Evolutionary conservation across 2,888 invertebrate genomes (phyloP).

Genomic region (Cabera pusaria): DNA sequence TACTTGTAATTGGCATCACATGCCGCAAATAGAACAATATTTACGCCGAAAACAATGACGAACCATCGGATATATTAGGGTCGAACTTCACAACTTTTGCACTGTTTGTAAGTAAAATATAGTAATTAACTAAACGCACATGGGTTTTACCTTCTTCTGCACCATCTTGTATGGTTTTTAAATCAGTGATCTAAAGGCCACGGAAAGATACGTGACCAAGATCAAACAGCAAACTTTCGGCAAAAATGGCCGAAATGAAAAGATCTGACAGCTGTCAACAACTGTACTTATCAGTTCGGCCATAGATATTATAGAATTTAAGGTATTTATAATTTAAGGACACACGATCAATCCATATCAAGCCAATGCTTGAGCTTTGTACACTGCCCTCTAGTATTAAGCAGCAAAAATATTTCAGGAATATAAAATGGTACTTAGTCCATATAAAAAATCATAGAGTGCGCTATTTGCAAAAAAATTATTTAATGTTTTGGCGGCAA

Average conservation of each 20-base stretch:
- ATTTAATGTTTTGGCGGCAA: no score
- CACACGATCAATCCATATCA: constrained; percentile 6
- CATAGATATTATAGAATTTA: no score
- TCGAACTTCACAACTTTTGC: constrained; percentile 42
- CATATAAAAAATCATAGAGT: no score
- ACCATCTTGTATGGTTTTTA: constrained; percentile 78
- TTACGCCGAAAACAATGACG: constrained; percentile 45
- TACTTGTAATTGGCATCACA: constrained; percentile 20
- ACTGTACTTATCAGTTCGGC: constrained; percentile 36
- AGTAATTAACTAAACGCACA: constrained; percentile 67
- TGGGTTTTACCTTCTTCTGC: constrained; percentile 83
- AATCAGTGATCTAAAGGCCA: constrained; percentile 74
- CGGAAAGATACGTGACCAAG: constrained; percentile 78
- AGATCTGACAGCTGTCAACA: constrained; percentile 44
- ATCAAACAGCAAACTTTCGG: constrained; percentile 75
- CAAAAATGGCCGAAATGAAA: constrained; percentile 80
- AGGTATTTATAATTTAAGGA: no score
- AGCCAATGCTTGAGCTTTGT: not conserved
- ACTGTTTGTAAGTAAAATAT: constrained; percentile 58
- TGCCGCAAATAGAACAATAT: constrained; percentile 33
- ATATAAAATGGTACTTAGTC: no score
- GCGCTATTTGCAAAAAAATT: no score
- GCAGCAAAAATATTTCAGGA: not conserved
- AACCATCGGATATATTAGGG: constrained; percentile 44
- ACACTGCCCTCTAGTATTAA: constrained; percentile 1